Evolutionary conservation across 2,888 invertebrate species (phyloP), one percentile per base, ranked within the genome.

Genomic region (Baronia brevicornis): DNA sequence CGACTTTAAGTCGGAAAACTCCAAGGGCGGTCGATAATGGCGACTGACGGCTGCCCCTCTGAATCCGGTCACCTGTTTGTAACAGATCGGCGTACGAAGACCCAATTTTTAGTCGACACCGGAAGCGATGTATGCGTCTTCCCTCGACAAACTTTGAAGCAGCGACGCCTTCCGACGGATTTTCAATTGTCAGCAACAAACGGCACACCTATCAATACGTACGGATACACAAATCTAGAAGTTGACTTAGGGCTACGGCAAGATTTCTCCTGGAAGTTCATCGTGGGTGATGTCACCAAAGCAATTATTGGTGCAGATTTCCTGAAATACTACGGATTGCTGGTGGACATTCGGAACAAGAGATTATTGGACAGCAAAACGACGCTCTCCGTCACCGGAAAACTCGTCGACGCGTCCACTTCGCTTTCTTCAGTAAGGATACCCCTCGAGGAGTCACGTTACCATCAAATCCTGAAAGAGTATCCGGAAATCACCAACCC

Each of bases 301-400:
- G 29, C 56, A 0, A 59, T 55, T 3, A 54, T 55, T 2, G 51
- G 54, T 0, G 48, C 46, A 2, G 54, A 54, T 22, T 51, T 57
- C 36, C 13, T 41, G 4, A 22, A 27, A 1, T 44, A 46, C 28
- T 64, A 46, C 26, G 45, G 48, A 5, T 38, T 67, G 0, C 35
- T 67, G 0, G 54, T 60, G 1, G 62, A 66, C 28, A 21, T 54
- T 2, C 31, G 44, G 1, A 43, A 53, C 15, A 37, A 40, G 1
- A 40, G 48, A 2, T 26, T 66, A 0, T 21, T 56, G 0, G 48
- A 50, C 15, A 28, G 30, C 1, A 4, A 18, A 1, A 51, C 51
- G 4, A 22, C 41, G n/a, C 21, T 47, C 4, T 28, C 33, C 2
- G 25, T 22, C 6, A 2, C 12, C 12, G 38, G 12, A 2, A 20